Evolutionary conservation across 2,113 vertebrate species (phyloP), one percentile per base, ranked within the genome.

Genomic region (Gopherus evgoodei): DNA sequence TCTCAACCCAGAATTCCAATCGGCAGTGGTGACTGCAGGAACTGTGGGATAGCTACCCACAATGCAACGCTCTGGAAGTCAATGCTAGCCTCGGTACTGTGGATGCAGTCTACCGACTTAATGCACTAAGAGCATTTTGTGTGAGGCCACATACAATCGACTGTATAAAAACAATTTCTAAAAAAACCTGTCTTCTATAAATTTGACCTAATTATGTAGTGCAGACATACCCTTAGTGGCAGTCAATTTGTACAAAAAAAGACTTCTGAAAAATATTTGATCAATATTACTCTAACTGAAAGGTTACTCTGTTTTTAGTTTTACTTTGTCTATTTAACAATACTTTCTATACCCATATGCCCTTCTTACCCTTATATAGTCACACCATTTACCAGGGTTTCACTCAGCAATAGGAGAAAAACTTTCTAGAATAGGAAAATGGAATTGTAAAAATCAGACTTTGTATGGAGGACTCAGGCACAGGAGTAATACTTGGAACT

Each of bases 161-260:
- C 8, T 49, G 47, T 49, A 49, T 49, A 49, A 49, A 49, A 49
- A 49, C 47, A 3, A 49, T 49, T 49, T 49, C 47, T 49, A 49
- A 49, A 49, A 47, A 49, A 49, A 49, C 47, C 10, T 10, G 47
- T 11, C 10, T 49, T 49, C 47, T 49, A 49, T 49, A 49, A 49
- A 49, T 49, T 49, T 10, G 11, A 49, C 47, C 47, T 49, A 49
- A 49, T 49, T 49, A 11, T 11, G 8, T 11, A 49, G 47, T 49
- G 47, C 10, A 49, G 47, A 49, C 47, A 49, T 11, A 49, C 47
- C 47, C 47, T 96, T 92, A 96, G 93, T 95, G 96, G 81, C 87
- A 91, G 95, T 69, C 65, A 69, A 69, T 69, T n/a, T 21, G 17
- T 38, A 21, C 31, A 69, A n/a, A n/a, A 59, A 29, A 6, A n/a